Conservation (phyloP, 2,888 invertebrate genomes). For the Sarcophaga variegata region DNA sequence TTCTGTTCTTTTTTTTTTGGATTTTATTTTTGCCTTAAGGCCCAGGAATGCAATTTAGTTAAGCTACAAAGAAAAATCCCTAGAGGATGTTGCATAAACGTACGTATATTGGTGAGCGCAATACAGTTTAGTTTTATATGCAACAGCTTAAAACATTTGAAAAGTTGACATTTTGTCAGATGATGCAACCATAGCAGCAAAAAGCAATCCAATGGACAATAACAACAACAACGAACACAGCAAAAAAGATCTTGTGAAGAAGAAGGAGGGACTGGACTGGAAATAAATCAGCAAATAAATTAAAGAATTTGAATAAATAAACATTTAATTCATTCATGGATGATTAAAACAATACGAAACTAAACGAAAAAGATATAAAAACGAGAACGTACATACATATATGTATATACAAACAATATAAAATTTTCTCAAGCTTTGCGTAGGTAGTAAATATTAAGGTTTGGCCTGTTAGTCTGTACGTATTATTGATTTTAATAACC, state of each 20-base stretch:
- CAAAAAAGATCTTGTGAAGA: neutral
- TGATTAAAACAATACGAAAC: neutral
- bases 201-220: neutral
- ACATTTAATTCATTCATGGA: slow-evolving; percentile 40
- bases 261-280: neutral
- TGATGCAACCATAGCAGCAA: slow-evolving; percentile 39
- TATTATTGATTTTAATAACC: neutral
- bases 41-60: slow-evolving; percentile 47
- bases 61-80: slow-evolving; percentile 53
- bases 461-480: neutral
- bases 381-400: no score
- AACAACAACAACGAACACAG: neutral
- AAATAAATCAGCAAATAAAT: slow-evolving; percentile 49
- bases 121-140: neutral
- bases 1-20: neutral
- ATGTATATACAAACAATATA: neutral
- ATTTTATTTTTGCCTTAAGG: neutral
- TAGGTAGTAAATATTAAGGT: neutral
- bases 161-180: slow-evolving; percentile 66
- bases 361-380: neutral
- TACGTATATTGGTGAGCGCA: neutral
- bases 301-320: slow-evolving; percentile 58
- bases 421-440: neutral
- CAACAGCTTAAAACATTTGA: slow-evolving; percentile 36
- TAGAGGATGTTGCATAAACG: slow-evolving; percentile 47